Evolutionary conservation across 2,888 invertebrate species (phyloP), one percentile per base, ranked within the genome.

Genomic region (Cepaea hortensis): DNA sequence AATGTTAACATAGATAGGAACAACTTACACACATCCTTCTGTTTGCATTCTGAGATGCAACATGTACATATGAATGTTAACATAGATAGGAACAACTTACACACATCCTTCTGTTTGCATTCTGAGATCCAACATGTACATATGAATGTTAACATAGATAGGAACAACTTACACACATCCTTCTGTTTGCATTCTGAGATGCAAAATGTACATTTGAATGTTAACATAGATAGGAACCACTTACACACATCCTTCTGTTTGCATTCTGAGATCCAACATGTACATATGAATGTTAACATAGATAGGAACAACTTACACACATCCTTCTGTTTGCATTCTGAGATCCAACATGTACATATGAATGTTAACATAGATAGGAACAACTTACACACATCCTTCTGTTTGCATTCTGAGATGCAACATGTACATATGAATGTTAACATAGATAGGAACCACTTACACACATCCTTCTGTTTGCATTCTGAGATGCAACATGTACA

Each of bases 61-160:
- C 75, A 48, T 5, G 20, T 15, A 46, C 46, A 75, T 75, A 75
- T 3, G 4, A 48, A 4, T 13, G 46, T 13, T 3, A 46, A 48
- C 46, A 75, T n/a, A n/a, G n/a, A n/a, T n/a, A n/a, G n/a, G n/a
- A n/a, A n/a, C 4, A 48, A 75, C 75, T 75, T 46, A 75, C 75
- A 15, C 48, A 48, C 48, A 15, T 75, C 75, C 18, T 46, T 48
- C 48, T 23, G 35, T 13, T 15, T 75, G 48, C 48, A 75, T 75
- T 75, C 75, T 48, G 75, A 75, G 18, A 48, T 46, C 3, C 20
- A 15, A 13, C 75, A 48, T 5, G 20, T 15, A 46, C 46, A 75
- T 75, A 75, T 3, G 4, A 48, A 4, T 13, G 46, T 13, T 3
- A 46, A 48, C 46, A 75, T n/a, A n/a, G n/a, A n/a, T n/a, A n/a